Conservation (phyloP, 2,113 vertebrate species). For the Fulica atra region DNA sequence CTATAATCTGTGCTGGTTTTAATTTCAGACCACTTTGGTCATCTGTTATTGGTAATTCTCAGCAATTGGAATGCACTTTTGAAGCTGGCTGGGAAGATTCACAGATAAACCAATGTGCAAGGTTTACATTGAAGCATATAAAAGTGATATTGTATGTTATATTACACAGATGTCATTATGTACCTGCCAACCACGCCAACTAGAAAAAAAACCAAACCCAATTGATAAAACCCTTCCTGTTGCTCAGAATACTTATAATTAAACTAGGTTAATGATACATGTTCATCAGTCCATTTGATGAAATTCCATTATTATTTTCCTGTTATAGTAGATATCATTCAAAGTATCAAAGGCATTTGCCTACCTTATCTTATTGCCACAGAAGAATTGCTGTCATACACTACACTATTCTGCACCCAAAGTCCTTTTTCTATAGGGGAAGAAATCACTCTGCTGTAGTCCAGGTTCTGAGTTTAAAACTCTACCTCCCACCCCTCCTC, state of each 20-base stretch:
- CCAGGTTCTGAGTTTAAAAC: not conserved
- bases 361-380: not conserved
- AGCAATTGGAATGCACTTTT: not conserved
- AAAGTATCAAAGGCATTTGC: not conserved
- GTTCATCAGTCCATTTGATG: not conserved
- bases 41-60: not conserved
- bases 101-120: not conserved
- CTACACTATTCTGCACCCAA: not conserved
- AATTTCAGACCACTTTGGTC: not conserved
- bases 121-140: not conserved
- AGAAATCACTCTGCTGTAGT: not conserved
- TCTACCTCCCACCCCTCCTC: too few species aligned
- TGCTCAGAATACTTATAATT: not conserved
- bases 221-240: not conserved
- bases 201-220: not conserved
- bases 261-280: not conserved
- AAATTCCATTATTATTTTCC: not conserved
- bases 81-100: not conserved
- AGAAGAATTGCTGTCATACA: not conserved
- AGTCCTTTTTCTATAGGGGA: not conserved
- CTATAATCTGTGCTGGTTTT: not conserved
- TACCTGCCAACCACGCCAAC: not conserved
- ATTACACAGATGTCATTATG: not conserved
- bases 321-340: not conserved
- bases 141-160: not conserved